Evolutionary conservation across 2,797 vertebrate genomes (phyloP).

Genomic region (Gorsachius magnificus): DNA sequence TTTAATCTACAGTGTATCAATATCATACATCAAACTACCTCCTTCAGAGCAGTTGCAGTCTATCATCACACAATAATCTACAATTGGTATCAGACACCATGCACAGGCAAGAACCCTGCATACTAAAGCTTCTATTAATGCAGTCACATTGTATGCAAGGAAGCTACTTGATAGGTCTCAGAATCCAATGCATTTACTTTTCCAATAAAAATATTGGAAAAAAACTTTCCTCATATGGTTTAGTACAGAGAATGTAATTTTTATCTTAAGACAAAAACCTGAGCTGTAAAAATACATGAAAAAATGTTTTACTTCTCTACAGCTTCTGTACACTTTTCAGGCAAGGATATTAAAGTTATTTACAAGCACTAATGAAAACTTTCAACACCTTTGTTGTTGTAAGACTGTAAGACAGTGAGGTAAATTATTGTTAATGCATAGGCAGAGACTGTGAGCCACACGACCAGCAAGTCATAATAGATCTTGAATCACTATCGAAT

Average conservation of each 20-base stretch:
- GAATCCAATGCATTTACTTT: not conserved
- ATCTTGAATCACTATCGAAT: not conserved
- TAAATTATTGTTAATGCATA: not conserved
- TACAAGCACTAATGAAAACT: not conserved
- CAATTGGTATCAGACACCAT: not conserved
- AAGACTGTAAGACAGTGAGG: not conserved
- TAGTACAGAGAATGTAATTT: not conserved
- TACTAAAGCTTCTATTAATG: not conserved
- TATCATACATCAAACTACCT: not conserved
- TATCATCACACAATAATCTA: constrained; percentile 11
- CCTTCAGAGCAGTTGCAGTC: not conserved
- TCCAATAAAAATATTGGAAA: not conserved
- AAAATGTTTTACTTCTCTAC: not conserved
- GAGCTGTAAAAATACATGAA: not conserved
- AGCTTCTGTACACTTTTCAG: not conserved
- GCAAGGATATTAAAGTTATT: not conserved
- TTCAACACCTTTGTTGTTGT: not conserved
- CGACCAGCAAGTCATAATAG: not conserved
- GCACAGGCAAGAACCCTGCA: not conserved
- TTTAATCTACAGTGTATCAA: not conserved
- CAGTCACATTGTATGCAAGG: not conserved
- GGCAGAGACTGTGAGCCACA: not conserved
- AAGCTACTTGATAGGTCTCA: not conserved
- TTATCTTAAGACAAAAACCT: not conserved
- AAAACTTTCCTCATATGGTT: not conserved